phyloP scores from a whole-genome alignment of 2,113 vertebrate species.

The Gymnocephalus cernua region DNA sequence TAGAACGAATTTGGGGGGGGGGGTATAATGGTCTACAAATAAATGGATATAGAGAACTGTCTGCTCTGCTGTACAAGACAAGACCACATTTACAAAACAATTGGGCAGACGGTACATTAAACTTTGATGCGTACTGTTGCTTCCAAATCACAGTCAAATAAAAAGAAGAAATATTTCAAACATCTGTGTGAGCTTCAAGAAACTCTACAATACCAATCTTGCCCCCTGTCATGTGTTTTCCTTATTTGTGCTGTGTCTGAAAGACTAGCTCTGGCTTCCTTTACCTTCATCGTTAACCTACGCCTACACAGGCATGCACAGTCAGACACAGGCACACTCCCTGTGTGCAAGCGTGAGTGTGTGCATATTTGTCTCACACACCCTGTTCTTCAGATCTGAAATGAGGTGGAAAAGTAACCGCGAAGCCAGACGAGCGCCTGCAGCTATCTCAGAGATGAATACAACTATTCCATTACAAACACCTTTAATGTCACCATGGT shows the following conservation, averaged over 20 bases:
- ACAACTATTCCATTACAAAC: conserved; percentile 72
- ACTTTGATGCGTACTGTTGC: conserved; percentile 38
- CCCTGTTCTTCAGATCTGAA: conserved; percentile 68
- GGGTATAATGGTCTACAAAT: conserved; percentile 67
- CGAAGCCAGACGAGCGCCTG: conserved; percentile 55
- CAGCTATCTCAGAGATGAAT: conserved; percentile 72
- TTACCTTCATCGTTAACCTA: conserved; percentile 48
- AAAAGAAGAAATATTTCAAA: conserved; percentile 49
- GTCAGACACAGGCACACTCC: conserved; percentile 1
- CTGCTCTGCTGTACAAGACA: conserved; percentile 51
- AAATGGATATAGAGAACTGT: conserved; percentile 63
- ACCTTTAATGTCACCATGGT: conserved; percentile 70
- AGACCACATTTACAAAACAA: conserved; percentile 65
- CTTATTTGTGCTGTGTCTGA: conserved; percentile 37
- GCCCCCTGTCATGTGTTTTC: conserved; percentile 32
- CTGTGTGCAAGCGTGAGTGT: conserved; percentile 3
- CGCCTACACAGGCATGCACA: conserved; percentile 26
- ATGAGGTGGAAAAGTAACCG: conserved; percentile 74
- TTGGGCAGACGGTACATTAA: conserved; percentile 31
- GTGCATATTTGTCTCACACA: conserved; percentile 9
- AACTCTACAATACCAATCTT: conserved; percentile 1
- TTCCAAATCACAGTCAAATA: conserved; percentile 50
- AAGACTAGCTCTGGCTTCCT: conserved; percentile 30
- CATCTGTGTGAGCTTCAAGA: conserved; percentile 15
- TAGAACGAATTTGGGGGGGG: conserved; percentile 9